phyloP scores from a whole-genome alignment of 2,797 vertebrate genomes.

The Streptopelia turtur region DNA sequence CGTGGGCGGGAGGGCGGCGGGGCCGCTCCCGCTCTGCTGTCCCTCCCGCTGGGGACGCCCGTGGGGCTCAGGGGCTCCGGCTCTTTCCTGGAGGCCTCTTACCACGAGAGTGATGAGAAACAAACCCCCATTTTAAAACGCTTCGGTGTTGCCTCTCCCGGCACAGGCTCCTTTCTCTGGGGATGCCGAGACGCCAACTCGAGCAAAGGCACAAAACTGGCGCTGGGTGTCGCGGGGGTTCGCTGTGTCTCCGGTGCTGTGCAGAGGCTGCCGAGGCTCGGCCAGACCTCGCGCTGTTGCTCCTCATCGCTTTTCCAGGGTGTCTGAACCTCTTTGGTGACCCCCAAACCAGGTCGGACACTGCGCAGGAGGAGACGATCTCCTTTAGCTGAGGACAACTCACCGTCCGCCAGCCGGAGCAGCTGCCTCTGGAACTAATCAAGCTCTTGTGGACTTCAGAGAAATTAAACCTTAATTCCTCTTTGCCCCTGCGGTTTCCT shows the following conservation, averaged over 20 bases:
- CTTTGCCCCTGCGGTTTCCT: slow-evolving; percentile 56
- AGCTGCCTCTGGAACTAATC: slow-evolving; percentile 15
- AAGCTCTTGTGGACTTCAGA: background rate
- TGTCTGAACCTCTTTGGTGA: fast-evolving
- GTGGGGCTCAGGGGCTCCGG: fast-evolving
- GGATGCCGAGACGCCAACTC: background rate
- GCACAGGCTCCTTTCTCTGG: background rate
- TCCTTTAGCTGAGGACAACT: background rate
- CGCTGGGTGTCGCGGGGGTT: background rate
- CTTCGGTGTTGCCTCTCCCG: background rate
- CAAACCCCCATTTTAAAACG: background rate
- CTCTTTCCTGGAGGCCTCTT: background rate
- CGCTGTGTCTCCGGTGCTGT: background rate
- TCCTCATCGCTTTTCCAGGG: background rate
- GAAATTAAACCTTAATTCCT: slow-evolving; percentile 42
- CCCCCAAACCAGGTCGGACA: background rate
- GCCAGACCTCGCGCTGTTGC: fast-evolving
- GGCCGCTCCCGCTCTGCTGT: background rate
- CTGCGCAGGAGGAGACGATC: background rate
- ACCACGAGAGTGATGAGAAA: background rate
- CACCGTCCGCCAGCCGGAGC: background rate
- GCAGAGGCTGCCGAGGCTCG: background rate
- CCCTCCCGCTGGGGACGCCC: fast-evolving
- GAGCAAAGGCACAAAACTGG: background rate
- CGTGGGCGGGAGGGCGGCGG: fast-evolving